Percentiles rank a stretch among this genome's conserved stretches.
Conservation (phyloP, 2,113 vertebrate genomes). For the Andinoacara biseriatus region DNA sequence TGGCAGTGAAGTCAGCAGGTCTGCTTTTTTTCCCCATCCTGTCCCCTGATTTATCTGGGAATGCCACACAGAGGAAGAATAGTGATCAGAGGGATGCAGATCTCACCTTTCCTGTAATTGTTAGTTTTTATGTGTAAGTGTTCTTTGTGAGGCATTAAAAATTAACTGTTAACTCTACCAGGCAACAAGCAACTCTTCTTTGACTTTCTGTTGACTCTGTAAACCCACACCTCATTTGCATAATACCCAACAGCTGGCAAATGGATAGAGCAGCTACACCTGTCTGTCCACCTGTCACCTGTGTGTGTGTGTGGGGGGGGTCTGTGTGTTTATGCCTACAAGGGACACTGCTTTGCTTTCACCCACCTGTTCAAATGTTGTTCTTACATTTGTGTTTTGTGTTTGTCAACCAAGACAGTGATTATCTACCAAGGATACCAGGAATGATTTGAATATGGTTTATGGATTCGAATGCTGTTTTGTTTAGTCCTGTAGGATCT, state of each 20-base stretch:
- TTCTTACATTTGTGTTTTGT: constrained; percentile 27
- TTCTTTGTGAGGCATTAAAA: background rate
- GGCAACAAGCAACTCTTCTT: constrained; percentile 35
- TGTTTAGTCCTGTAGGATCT: constrained; percentile 12
- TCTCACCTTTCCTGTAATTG: background rate
- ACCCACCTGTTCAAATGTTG: constrained; percentile 71
- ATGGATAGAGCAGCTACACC: constrained; percentile 69
- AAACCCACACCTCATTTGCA: constrained; percentile 77
- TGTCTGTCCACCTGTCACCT: constrained; percentile 63
- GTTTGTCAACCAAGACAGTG: constrained; percentile 29
- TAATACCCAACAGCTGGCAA: constrained; percentile 74
- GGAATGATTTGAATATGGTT: constrained; percentile 43
- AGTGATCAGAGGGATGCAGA: background rate
- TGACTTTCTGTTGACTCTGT: constrained; percentile 75
- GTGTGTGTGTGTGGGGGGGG: constrained; percentile 30
- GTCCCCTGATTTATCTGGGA: constrained; percentile 1
- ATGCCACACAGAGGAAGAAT: background rate
- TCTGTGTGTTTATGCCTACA: constrained; percentile 20
- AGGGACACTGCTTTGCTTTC: constrained; percentile 37
- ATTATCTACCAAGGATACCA: constrained; percentile 7
- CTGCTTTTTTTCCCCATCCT: background rate
- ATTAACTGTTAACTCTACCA: constrained; percentile 23
- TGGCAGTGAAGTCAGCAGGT: constrained; percentile 48
- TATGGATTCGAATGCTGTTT: constrained; percentile 23
- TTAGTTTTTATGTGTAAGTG: background rate